Conservation (phyloP, 2,113 vertebrate species). For the Carollia perspicillata region DNA sequence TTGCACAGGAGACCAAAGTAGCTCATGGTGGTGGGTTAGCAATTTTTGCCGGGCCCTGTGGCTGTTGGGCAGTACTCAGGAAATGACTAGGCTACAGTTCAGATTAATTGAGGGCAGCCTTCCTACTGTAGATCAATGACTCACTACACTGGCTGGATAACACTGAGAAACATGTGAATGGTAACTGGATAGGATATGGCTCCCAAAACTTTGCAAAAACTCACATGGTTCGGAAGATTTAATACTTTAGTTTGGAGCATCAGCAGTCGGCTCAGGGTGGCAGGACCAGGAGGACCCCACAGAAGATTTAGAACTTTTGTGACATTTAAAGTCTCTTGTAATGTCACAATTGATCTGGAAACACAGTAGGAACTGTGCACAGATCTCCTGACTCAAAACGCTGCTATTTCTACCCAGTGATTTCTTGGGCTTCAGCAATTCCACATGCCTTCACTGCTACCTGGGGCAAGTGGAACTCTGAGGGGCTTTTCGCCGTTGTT, state of each 20-base stretch:
- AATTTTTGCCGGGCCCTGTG: background rate
- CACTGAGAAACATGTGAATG: background rate
- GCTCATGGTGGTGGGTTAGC: background rate
- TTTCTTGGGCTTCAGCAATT: background rate
- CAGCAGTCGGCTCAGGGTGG: background rate
- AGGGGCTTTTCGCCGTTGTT: background rate
- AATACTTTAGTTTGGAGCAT: background rate
- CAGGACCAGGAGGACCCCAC: background rate
- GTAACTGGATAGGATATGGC: background rate
- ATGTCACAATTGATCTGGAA: background rate
- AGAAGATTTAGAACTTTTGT: background rate
- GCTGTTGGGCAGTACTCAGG: background rate
- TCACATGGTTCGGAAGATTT: background rate
- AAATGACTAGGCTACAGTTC: background rate
- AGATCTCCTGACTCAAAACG: background rate
- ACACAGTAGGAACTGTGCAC: background rate
- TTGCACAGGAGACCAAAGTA: background rate
- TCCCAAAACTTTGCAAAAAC: background rate
- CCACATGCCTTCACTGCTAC: background rate
- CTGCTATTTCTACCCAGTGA: no score
- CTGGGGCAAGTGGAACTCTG: background rate
- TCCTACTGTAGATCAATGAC: background rate
- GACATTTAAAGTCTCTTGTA: background rate
- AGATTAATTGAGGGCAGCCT: background rate
- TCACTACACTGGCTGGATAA: no score